Evolutionary conservation across 2,113 vertebrate genomes (phyloP), one percentile per base, ranked within the genome.

Genomic region (Vidua macroura): DNA sequence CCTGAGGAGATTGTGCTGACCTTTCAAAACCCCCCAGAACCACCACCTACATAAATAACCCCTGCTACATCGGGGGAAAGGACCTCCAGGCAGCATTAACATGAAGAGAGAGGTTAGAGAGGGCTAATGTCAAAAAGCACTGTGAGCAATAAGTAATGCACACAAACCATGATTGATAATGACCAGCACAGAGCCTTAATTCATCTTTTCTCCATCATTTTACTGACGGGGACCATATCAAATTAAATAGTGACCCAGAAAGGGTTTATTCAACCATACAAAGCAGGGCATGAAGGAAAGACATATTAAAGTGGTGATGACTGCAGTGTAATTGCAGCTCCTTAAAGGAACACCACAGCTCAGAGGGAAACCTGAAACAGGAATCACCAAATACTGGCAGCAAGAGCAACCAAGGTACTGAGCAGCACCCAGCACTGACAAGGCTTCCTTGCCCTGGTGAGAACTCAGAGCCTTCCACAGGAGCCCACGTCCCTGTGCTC

Each of bases 111-210:
- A 96, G 93, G 96, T 96, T 95, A 97, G 83, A 97, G 93, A 98
- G 97, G 97, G 96, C 96, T 94, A 67, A 96, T 98, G 97, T 98
- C 97, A 98, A 97, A 98, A 98, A 97, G 97, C 97, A 98, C 97
- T 94, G 97, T 96, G 97, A 98, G 97, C 97, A 98, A 98, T 98
- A 98, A 98, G 97, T 98, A 98, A 98, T 98, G 98, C 97, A 98
- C 98, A 98, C 98, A 97, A 98, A 98, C 96, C 76, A 96, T 98
- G 98, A 98, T 98, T 98, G 98, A 98, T 98, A 95, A 97, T 96
- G 97, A 97, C 93, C 93, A 92, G 73, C 81, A 95, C 95, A 92
- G 96, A 96, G 93, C 94, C 95, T 96, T 94, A 98, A 98, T 98
- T 98, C 96, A 98, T 98, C 98, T 98, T 98, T 98, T 97, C 96